Percentiles rank a stretch among this genome's conserved stretches.
Conservation (phyloP, 2,888 invertebrate genomes). For the Chironomus tentans region DNA sequence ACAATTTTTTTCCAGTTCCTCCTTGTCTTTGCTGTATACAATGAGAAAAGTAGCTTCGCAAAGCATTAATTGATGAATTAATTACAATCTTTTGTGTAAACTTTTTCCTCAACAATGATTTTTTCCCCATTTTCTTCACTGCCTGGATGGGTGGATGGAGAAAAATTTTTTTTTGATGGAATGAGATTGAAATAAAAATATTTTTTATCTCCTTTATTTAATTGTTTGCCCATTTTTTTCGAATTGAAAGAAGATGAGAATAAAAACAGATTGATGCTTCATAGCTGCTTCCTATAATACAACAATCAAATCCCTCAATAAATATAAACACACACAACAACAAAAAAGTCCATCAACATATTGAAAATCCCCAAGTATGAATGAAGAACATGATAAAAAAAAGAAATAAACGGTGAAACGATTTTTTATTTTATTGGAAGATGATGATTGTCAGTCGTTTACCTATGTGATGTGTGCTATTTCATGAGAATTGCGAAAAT, state of each 20-base stretch:
- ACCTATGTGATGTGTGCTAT: background rate
- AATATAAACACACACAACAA: background rate
- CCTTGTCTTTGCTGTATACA: too few relatives aligned
- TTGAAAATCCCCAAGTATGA: constrained; percentile 2
- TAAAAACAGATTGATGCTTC: background rate
- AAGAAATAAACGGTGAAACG: constrained; percentile 5
- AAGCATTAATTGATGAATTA: constrained; percentile 23
- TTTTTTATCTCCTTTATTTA: background rate
- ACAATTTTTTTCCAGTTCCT: too few relatives aligned
- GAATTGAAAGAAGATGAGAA: background rate
- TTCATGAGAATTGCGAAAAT: background rate
- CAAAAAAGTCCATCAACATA: constrained; percentile 15
- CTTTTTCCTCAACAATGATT: background rate
- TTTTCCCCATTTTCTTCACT: background rate
- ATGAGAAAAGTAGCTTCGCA: background rate
- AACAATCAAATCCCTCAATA: background rate
- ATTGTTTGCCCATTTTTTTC: constrained; percentile 1
- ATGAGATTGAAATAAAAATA: background rate
- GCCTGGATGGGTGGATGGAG: background rate
- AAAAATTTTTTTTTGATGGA: background rate
- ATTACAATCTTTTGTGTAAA: background rate
- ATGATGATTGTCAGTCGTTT: constrained; percentile 22
- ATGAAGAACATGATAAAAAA: background rate
- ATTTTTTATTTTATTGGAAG: constrained; percentile 19
- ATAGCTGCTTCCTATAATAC: background rate